These are phyloP conservation scores for Perca flavescens DNA, from an alignment of 2,113 vertebrate species.

Conservation along the genomic window DNA sequence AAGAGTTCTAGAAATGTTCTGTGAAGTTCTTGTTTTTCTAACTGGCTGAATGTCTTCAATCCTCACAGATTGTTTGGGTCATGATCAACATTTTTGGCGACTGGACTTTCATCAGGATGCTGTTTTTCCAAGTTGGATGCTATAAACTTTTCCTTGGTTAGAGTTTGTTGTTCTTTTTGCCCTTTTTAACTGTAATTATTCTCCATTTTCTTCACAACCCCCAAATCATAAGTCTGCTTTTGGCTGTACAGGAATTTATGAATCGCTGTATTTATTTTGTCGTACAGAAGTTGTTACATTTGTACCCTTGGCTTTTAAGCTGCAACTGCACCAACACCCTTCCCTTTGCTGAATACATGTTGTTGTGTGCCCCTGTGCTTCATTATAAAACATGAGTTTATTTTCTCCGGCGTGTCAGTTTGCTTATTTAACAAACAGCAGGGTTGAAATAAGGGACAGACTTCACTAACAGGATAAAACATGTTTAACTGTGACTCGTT, in stretches of 20 bases:
- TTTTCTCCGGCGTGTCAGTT: not conserved
- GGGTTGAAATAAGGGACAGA: not conserved
- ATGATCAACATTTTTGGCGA: slow-evolving; percentile 75
- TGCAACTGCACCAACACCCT: slow-evolving; percentile 9
- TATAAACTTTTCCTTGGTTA: slow-evolving; percentile 16
- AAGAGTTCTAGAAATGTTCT: not conserved
- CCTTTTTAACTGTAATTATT: slow-evolving; percentile 30
- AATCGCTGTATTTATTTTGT: slow-evolving; percentile 60
- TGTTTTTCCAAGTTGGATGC: slow-evolving; percentile 22
- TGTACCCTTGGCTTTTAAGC: not conserved
- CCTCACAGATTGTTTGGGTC: slow-evolving; percentile 94
- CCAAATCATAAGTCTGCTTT: not conserved
- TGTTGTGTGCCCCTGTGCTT: not conserved
- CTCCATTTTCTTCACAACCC: not conserved
- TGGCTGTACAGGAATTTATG: slow-evolving; percentile 27
- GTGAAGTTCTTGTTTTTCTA: slow-evolving; percentile 5
- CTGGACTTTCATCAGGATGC: slow-evolving; percentile 23
- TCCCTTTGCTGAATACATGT: slow-evolving; percentile 20
- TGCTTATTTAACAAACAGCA: not conserved
- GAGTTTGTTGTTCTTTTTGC: slow-evolving; percentile 20
- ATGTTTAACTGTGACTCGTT: not conserved
- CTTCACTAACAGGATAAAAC: not conserved
- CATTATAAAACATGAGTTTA: not conserved
- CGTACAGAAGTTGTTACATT: slow-evolving; percentile 9
- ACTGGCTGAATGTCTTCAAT: slow-evolving; percentile 20